A percentile compares a stretch with the other conserved stretches of the same genome.
phyloP scores from a whole-genome alignment of 64 coral and sea anemone genomes.

The Montipora capricornis region DNA sequence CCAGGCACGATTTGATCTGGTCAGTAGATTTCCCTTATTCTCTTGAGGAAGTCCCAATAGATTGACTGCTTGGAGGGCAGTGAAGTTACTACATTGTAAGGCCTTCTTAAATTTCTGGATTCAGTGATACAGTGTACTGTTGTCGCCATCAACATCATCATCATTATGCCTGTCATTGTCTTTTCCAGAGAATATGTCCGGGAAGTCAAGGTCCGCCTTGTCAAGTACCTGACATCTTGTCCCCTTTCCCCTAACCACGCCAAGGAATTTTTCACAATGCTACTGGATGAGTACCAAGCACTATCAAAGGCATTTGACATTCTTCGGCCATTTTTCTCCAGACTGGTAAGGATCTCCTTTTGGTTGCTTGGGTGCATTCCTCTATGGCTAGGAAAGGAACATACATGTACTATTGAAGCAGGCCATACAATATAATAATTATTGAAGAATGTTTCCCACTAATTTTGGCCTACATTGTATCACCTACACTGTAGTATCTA shows the following conservation, averaged over 20 bases:
- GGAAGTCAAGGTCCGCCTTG: slow-evolving; percentile 67
- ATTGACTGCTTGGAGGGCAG: no score
- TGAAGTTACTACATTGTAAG: no score
- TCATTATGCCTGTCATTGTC: background rate
- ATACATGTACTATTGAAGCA: no score
- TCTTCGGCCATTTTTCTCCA: slow-evolving; percentile 66
- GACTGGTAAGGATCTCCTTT: slow-evolving; percentile 54
- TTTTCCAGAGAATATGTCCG: slow-evolving; percentile 53
- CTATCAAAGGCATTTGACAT: slow-evolving; percentile 73
- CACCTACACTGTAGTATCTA: no score
- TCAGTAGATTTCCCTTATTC: no score
- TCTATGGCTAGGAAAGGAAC: background rate
- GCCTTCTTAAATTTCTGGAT: no score
- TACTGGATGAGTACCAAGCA: slow-evolving; percentile 82
- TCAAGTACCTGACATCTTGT: slow-evolving; percentile 72
- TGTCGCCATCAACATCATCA: background rate
- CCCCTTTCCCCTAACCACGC: slow-evolving; percentile 70
- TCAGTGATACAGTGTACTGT: no score
- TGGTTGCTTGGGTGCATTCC: background rate
- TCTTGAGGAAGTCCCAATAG: no score
- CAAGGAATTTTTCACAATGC: slow-evolving; percentile 79
- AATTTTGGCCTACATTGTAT: no score
- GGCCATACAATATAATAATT: background rate
- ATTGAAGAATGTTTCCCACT: background rate
- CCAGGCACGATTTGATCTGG: no score